These are phyloP conservation scores for Crenuchus spilurus DNA, from an alignment of 2,797 vertebrate species.

Conservation along the genomic window DNA sequence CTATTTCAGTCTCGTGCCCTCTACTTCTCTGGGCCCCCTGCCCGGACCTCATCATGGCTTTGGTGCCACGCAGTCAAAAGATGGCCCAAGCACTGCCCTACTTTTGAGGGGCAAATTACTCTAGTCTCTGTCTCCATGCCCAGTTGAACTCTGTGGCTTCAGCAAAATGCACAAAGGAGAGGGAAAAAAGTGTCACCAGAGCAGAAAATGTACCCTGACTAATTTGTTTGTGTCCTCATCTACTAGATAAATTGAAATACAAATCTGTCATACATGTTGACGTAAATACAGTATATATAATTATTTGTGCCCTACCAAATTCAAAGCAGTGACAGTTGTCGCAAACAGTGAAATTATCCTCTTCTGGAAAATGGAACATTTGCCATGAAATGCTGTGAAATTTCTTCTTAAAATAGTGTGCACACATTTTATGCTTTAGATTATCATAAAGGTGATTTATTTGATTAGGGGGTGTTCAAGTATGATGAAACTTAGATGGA, in stretches of 20 bases:
- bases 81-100: slow-evolving; percentile 52
- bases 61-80: slow-evolving; percentile 57
- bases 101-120: slow-evolving; percentile 56
- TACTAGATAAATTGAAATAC: background rate
- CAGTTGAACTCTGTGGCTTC: slow-evolving; percentile 47
- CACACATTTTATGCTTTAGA: too few relatives aligned
- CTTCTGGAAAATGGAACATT: too few relatives aligned
- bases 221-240: background rate
- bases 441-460: too few relatives aligned
- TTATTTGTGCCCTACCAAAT: too few relatives aligned
- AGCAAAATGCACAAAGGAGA: slow-evolving; percentile 15
- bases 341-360: too few relatives aligned
- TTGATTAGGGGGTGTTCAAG: too few relatives aligned
- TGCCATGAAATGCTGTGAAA: too few relatives aligned
- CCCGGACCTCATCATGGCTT: slow-evolving; percentile 59
- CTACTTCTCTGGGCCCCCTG: slow-evolving; percentile 58
- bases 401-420: too few relatives aligned
- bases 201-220: background rate
- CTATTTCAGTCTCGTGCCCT: slow-evolving; percentile 53
- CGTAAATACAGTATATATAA: too few relatives aligned
- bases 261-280: too few relatives aligned
- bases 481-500: too few relatives aligned
- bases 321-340: too few relatives aligned
- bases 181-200: slow-evolving; percentile 6
- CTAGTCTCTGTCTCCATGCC: slow-evolving; percentile 56